A percentile compares a stretch with the other conserved stretches of the same genome.
These are phyloP conservation scores for Colistium nudipinnis DNA, from an alignment of 2,113 vertebrate species.

Conservation along the genomic window DNA sequence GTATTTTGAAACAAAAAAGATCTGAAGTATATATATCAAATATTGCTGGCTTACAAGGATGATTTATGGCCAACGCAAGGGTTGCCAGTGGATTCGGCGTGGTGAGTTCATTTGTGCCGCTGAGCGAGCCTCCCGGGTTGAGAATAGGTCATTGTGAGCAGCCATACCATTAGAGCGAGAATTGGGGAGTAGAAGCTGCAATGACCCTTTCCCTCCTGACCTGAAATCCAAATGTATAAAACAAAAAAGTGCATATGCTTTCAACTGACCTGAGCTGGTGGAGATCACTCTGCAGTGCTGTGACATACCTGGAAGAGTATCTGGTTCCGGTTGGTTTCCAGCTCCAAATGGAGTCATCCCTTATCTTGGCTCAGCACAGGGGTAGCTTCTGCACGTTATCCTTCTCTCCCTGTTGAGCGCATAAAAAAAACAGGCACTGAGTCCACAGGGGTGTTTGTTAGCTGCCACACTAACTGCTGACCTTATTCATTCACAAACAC, in stretches of 20 bases:
- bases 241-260: slow-evolving; percentile 19
- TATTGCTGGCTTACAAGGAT: too few species aligned
- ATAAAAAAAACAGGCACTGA: too few species aligned
- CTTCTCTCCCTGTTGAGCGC: too few species aligned
- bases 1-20: too few species aligned
- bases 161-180: not conserved
- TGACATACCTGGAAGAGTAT: slow-evolving; percentile 25
- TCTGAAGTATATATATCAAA: not conserved
- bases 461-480: too few species aligned
- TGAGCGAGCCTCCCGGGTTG: slow-evolving; percentile 24
- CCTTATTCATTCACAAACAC: too few species aligned
- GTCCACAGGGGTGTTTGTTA: too few species aligned
- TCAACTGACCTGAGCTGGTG: slow-evolving; percentile 24
- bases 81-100: slow-evolving; percentile 13
- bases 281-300: slow-evolving; percentile 12
- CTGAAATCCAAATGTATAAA: slow-evolving; percentile 21
- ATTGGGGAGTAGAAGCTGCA: not conserved
- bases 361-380: too few species aligned
- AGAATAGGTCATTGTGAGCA: slow-evolving; percentile 52
- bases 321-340: slow-evolving; percentile 31
- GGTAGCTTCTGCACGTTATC: too few species aligned
- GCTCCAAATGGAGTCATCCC: too few species aligned
- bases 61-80: slow-evolving; percentile 64
- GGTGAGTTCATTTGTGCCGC: slow-evolving; percentile 52
- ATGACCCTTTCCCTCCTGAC: not conserved